Evolutionary conservation across 2,888 invertebrate genomes (phyloP).

Genomic region (Hoplodrina blanda): DNA sequence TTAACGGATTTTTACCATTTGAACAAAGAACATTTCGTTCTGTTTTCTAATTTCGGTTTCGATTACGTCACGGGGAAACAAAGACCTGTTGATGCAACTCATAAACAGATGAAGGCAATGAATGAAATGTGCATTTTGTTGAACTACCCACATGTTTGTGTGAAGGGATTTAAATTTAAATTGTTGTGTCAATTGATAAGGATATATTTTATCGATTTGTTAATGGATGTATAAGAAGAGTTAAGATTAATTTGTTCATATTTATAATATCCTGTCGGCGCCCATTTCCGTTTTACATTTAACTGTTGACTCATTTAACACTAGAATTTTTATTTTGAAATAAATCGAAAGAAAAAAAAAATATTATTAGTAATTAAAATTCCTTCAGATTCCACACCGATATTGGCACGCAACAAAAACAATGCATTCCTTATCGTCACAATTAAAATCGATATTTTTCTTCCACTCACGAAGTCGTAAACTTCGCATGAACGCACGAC

Average conservation of each 20-base stretch:
- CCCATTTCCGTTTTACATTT: conserved; percentile 36
- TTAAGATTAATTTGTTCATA: conserved; percentile 43
- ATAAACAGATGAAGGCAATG: conserved; percentile 78
- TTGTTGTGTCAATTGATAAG: conserved; percentile 60
- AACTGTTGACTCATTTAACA: conserved; percentile 35
- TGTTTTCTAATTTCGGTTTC: conserved; percentile 82
- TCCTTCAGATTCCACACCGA: conserved; percentile 1
- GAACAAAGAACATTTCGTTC: conserved; percentile 82
- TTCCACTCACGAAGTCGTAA: conserved; percentile 50
- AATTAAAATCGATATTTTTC: conserved; percentile 32
- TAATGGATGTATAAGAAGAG: conserved; percentile 42
- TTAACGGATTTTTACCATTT: conserved; percentile 71
- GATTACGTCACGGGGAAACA: conserved; percentile 82
- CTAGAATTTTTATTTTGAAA: not conserved
- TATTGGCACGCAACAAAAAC: conserved; percentile 15
- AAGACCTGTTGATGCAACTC: conserved; percentile 77
- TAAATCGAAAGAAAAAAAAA: not conserved
- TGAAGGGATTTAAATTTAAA: conserved; percentile 57
- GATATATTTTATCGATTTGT: conserved; percentile 52
- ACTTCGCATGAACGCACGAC: conserved; percentile 59
- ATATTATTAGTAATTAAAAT: conserved; percentile 4
- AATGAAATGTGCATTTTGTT: conserved; percentile 72
- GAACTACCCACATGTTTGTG: conserved; percentile 69
- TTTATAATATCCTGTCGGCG: conserved; percentile 47
- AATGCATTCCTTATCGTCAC: conserved; percentile 12